Base-by-base conservation (phyloP, 1,140 invertebrate genomes). In the Neelides sp. region DNA sequence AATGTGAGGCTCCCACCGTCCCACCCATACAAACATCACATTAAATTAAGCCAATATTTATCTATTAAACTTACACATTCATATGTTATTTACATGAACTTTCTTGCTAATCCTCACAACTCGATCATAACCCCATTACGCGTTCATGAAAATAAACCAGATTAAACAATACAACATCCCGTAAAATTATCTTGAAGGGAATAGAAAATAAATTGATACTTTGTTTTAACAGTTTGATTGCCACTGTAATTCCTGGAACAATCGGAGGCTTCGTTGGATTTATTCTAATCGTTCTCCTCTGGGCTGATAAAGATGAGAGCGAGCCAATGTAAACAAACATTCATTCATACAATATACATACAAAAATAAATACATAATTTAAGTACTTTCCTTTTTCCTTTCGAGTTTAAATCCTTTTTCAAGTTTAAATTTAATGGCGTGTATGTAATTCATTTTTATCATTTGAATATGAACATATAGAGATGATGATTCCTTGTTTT, bases 401-500 rank as follows among this genome's bases (percentile, higher is more conserved):
- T n/a, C n/a, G n/a, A n/a, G n/a, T n/a, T n/a, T n/a, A n/a, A n/a
- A n/a, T n/a, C n/a, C n/a, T n/a, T n/a, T n/a, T n/a, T n/a, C n/a
- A n/a, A n/a, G n/a, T n/a, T n/a, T n/a, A n/a, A n/a, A n/a, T n/a
- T n/a, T n/a, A n/a, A 10, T 23, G 15, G 10, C 20, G 8, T 8
- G 26, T 43, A 43, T 22, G 22, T 48, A 12, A 19, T 48, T 8
- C 30, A 22, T 48, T 39, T 42, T n/a, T n/a, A n/a, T n/a, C n/a
- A n/a, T 13, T 32, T 32, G n/a, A 5, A 32, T 8, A 32, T 13
- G n/a, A 8, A 32, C n/a, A 32, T 45, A 3, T 40, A 60, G 58
- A n/a, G 44, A 57, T 37, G 54, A 49, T 26, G 58, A 60, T 37
- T 24, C 30, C 12, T 42, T 60, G 22, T 60, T 53, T 55, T 60